Percentiles rank a stretch among this genome's conserved stretches.
phyloP scores from a whole-genome alignment of 2,888 invertebrate genomes.

The Xestia xanthographa region DNA sequence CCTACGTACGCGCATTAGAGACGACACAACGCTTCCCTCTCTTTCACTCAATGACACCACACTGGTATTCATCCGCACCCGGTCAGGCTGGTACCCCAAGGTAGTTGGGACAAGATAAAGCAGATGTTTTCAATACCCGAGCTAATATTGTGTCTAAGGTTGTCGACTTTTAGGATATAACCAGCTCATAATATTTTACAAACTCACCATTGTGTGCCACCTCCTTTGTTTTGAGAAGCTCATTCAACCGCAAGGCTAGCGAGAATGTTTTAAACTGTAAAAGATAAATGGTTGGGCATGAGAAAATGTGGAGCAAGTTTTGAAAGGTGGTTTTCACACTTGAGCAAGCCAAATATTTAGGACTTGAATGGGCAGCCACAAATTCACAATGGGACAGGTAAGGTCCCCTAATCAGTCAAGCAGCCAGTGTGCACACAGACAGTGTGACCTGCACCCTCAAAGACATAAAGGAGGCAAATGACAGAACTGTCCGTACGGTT shows the following conservation, averaged over 20 bases:
- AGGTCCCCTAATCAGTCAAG: not conserved
- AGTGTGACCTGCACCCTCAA: not conserved
- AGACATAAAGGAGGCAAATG: not conserved
- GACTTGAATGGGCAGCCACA: not conserved
- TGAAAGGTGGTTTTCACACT: conserved; percentile 21
- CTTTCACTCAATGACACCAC: no score
- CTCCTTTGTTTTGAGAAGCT: conserved; percentile 54
- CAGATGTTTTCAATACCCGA: not conserved
- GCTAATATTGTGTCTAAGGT: not conserved
- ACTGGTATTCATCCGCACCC: not conserved
- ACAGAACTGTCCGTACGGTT: not conserved
- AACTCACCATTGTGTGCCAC: conserved; percentile 45
- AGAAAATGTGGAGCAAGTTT: conserved; percentile 14
- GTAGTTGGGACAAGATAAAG: not conserved
- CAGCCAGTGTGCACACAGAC: not conserved
- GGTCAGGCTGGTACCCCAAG: not conserved
- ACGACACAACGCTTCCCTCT: no score
- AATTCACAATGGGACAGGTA: not conserved
- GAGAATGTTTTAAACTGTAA: conserved; percentile 45
- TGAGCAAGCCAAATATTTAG: conserved; percentile 15
- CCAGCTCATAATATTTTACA: conserved; percentile 46
- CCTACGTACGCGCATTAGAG: no score
- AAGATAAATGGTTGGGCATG: conserved; percentile 43
- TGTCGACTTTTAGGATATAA: conserved; percentile 6
- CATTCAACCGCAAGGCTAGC: conserved; percentile 33